Percentiles rank a stretch among this genome's conserved stretches.
Evolutionary conservation across 1,140 invertebrate genomes (phyloP).

Genomic region (Heterodera schachtii): DNA sequence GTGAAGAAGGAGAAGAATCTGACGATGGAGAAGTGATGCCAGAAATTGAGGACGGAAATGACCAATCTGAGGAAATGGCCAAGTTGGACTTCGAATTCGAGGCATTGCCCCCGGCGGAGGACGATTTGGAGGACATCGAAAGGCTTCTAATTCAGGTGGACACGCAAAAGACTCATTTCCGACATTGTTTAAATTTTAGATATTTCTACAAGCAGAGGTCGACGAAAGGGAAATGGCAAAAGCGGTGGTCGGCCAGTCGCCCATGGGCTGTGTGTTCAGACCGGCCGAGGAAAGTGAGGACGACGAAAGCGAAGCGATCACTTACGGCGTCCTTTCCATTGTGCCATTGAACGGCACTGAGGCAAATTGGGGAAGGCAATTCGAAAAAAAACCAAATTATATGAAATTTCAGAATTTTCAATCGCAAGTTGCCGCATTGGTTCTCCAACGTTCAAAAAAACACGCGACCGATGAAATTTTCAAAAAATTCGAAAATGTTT

Average conservation of each 20-base stretch:
- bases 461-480: slow-evolving; percentile 31
- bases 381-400: background rate
- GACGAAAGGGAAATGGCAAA: slow-evolving; percentile 46
- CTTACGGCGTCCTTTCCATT: slow-evolving; percentile 52
- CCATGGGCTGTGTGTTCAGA: slow-evolving; percentile 49
- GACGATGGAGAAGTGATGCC: slow-evolving; percentile 20
- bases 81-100: slow-evolving; percentile 54
- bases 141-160: slow-evolving; percentile 50
- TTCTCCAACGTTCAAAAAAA: slow-evolving; percentile 45
- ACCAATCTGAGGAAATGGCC: slow-evolving; percentile 46
- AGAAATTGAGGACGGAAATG: slow-evolving; percentile 29
- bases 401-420: slow-evolving; percentile 37
- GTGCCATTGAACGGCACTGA: slow-evolving; percentile 35
- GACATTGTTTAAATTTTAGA: slow-evolving; percentile 25
- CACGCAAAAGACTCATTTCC: too few relatives aligned
- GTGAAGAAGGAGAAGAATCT: slow-evolving; percentile 21
- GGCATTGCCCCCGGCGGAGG: slow-evolving; percentile 46
- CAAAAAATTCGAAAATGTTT: slow-evolving; percentile 36
- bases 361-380: slow-evolving; percentile 15
- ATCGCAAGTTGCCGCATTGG: slow-evolving; percentile 36
- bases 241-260: slow-evolving; percentile 40
- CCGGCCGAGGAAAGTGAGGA: slow-evolving; percentile 47
- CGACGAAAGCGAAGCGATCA: slow-evolving; percentile 43
- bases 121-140: slow-evolving; percentile 39
- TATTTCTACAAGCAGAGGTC: slow-evolving; percentile 49